These are phyloP conservation scores for Ornithorhynchus anatinus DNA, from an alignment of 2,113 vertebrate species.

Conservation along the genomic window DNA sequence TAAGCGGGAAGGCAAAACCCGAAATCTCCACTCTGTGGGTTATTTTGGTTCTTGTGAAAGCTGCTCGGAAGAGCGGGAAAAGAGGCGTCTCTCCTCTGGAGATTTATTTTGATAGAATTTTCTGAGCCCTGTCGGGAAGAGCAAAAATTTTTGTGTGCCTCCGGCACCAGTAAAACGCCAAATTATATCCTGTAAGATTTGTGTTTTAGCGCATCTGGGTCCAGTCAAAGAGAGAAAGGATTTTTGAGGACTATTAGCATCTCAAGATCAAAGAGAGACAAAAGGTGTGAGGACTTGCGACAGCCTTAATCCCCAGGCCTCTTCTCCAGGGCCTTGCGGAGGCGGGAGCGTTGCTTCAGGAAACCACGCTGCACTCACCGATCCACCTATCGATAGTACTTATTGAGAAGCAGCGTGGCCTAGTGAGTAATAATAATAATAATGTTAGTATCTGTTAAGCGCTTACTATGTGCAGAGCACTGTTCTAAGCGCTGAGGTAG, in stretches of 20 bases:
- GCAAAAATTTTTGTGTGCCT: constrained; percentile 57
- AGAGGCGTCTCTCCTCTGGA: constrained; percentile 42
- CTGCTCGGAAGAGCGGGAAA: constrained; percentile 56
- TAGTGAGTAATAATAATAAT: no score
- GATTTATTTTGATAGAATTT: constrained; percentile 68
- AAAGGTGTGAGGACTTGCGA: neutral
- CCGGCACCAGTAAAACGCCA: constrained; percentile 58
- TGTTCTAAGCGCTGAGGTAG: no score
- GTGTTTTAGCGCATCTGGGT: constrained; percentile 56
- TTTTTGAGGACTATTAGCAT: constrained; percentile 58
- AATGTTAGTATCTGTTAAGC: no score
- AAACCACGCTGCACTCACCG: no score
- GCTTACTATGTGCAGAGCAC: no score
- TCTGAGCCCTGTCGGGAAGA: constrained; percentile 59
- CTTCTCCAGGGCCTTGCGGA: neutral
- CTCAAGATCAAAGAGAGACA: constrained; percentile 57
- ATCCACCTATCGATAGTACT: no score
- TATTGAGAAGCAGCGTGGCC: no score
- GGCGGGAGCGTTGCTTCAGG: neutral
- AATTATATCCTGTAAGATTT: constrained; percentile 65
- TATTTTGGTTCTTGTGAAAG: constrained; percentile 63
- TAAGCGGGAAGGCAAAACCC: constrained; percentile 42
- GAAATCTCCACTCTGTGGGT: constrained; percentile 49
- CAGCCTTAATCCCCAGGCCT: neutral
- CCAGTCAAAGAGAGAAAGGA: constrained; percentile 61